Evolutionary conservation across 1,140 invertebrate species (phyloP).

Genomic region (Orussus abietinus): DNA sequence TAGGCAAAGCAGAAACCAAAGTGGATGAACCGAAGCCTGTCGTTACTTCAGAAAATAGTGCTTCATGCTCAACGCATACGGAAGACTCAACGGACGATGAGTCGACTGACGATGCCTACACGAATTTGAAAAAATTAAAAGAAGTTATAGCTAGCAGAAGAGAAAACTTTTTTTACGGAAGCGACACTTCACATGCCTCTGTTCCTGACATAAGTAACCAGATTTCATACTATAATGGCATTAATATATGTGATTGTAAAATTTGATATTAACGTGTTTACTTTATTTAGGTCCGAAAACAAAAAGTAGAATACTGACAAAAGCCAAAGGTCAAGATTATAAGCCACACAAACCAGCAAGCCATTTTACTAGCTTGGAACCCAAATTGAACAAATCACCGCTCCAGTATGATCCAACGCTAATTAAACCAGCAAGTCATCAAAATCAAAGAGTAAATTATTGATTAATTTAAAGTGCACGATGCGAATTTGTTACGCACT

Average conservation of each 20-base stretch:
- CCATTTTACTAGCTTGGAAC: slow-evolving; percentile 33
- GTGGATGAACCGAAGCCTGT: neutral
- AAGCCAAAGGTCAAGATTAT: slow-evolving; percentile 25
- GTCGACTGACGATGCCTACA: slow-evolving; percentile 20
- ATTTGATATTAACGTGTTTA: neutral
- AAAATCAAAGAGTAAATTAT: slow-evolving; percentile 20
- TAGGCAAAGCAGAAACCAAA: no score
- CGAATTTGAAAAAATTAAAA: slow-evolving; percentile 31
- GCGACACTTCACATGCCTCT: slow-evolving; percentile 10
- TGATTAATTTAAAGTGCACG: no score
- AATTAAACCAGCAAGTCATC: slow-evolving; percentile 14
- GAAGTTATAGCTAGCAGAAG: slow-evolving; percentile 27
- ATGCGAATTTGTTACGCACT: no score
- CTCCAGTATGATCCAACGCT: slow-evolving; percentile 17
- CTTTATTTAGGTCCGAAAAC: slow-evolving; percentile 3
- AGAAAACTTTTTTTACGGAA: slow-evolving; percentile 32
- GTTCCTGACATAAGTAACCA: neutral
- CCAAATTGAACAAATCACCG: slow-evolving; percentile 24
- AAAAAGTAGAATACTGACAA: slow-evolving; percentile 16
- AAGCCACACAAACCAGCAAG: slow-evolving; percentile 39
- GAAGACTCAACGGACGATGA: slow-evolving; percentile 19
- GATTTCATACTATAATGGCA: neutral
- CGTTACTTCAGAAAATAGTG: no score
- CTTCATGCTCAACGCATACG: neutral
- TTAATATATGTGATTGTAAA: slow-evolving; percentile 10